These are phyloP conservation scores for Labeo calbasu DNA, from an alignment of 2,797 vertebrate genomes.

Conservation along the genomic window DNA sequence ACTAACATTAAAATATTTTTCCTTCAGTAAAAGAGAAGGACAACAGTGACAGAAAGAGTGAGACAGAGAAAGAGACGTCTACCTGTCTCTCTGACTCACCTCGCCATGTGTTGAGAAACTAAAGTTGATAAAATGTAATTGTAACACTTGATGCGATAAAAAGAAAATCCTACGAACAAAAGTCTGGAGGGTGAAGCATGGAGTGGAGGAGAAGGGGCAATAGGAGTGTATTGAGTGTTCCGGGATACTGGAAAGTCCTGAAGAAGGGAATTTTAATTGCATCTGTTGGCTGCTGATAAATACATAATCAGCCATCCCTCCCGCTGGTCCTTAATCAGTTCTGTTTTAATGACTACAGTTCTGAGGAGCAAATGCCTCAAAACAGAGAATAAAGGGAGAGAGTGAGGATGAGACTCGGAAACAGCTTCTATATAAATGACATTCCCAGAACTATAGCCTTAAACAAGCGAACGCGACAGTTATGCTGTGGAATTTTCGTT, in stretches of 20 bases:
- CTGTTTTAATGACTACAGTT: conserved; percentile 72
- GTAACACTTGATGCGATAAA: conserved; percentile 28
- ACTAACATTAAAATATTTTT: neutral
- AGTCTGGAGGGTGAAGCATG: neutral
- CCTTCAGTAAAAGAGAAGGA: conserved; percentile 53
- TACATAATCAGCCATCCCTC: conserved; percentile 74
- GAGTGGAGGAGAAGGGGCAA: neutral
- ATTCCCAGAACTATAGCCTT: neutral
- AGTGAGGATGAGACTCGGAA: neutral
- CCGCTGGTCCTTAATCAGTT: conserved; percentile 73
- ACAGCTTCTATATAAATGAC: neutral
- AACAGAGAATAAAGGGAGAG: conserved; percentile 31
- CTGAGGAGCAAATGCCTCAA: conserved; percentile 65
- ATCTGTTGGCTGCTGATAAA: conserved; percentile 80
- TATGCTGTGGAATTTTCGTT: neutral
- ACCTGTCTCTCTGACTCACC: conserved; percentile 3
- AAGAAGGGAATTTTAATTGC: conserved; percentile 78
- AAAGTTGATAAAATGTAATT: conserved; percentile 40
- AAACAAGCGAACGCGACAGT: neutral
- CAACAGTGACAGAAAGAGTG: conserved; percentile 29
- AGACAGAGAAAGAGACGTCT: conserved; percentile 38
- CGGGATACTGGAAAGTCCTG: conserved; percentile 60
- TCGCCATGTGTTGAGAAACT: conserved; percentile 23
- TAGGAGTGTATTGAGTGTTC: conserved; percentile 38
- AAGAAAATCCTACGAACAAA: conserved; percentile 12